Percentiles rank a stretch among this genome's conserved stretches.
phyloP scores from a whole-genome alignment of 1,140 invertebrate species.

The Nephila pilipes region DNA sequence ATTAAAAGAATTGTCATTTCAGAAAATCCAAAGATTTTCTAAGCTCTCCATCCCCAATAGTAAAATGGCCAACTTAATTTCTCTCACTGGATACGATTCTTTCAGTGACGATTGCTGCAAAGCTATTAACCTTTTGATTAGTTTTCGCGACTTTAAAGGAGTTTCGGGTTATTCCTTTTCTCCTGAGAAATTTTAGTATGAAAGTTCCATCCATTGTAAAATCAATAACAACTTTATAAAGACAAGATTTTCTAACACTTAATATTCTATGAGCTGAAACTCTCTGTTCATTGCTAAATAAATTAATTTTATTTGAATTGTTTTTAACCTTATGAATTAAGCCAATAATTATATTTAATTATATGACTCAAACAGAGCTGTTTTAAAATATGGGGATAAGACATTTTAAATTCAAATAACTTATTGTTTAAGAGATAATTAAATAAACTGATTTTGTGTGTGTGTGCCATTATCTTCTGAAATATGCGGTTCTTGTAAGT shows the following conservation, averaged over 20 bases:
- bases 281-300: not conserved
- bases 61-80: constrained; percentile 24
- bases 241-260: not conserved
- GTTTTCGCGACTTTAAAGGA: not conserved
- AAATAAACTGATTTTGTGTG: no score
- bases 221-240: not conserved
- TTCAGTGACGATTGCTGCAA: not conserved
- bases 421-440: no score
- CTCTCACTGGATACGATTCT: not conserved
- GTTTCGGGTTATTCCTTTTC: not conserved
- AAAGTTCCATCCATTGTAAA: not conserved
- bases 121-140: constrained; percentile 21
- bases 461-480: no score
- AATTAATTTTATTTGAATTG: no score
- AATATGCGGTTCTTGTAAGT: no score
- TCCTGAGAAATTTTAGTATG: constrained; percentile 1
- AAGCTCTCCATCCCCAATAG: not conserved
- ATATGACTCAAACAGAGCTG: no score
- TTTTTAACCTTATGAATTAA: no score
- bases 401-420: no score
- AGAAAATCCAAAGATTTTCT: not conserved
- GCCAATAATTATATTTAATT: no score
- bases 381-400: no score
- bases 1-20: not conserved
- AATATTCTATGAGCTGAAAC: not conserved